Percentiles rank a stretch among this genome's conserved stretches.
phyloP scores from a whole-genome alignment of 2,797 vertebrate species.

The Argentina silus region DNA sequence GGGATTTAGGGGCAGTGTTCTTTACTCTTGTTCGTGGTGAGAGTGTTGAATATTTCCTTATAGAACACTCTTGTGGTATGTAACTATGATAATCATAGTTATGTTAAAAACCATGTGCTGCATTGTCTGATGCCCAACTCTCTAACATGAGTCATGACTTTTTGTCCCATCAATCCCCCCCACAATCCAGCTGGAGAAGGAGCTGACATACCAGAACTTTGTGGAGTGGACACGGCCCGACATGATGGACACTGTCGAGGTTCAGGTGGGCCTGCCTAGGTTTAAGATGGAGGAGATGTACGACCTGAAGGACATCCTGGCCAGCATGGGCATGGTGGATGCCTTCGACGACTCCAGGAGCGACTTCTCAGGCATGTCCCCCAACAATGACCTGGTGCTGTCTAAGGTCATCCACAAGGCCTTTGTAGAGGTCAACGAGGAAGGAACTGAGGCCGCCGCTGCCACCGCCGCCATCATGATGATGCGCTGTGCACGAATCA shows the following conservation, averaged over 20 bases:
- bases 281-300: conserved; percentile 87
- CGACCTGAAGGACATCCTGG: conserved; percentile 79
- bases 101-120: too few species aligned
- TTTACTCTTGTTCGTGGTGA: too few species aligned
- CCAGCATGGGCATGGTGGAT: conserved; percentile 86
- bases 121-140: too few species aligned
- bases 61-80: too few species aligned
- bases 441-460: conserved; percentile 88
- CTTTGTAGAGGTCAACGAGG: conserved; percentile 88
- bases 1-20: too few species aligned
- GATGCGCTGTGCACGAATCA: conserved; percentile 43
- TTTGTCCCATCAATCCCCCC: neutral
- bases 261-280: conserved; percentile 81
- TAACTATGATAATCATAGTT: too few species aligned
- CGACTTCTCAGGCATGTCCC: conserved; percentile 89
- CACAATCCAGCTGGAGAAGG: conserved; percentile 80
- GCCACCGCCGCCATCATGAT: conserved; percentile 75
- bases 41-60: too few species aligned
- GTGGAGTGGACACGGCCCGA: conserved; percentile 82
- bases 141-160: neutral
- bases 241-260: conserved; percentile 76
- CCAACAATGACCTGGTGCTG: conserved; percentile 73
- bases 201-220: conserved; percentile 83
- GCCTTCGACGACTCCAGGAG: conserved; percentile 72
- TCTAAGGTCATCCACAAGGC: conserved; percentile 90